These are phyloP conservation scores for Agrochola circellaris DNA, from an alignment of 2,888 invertebrate genomes.

Conservation along the genomic window DNA sequence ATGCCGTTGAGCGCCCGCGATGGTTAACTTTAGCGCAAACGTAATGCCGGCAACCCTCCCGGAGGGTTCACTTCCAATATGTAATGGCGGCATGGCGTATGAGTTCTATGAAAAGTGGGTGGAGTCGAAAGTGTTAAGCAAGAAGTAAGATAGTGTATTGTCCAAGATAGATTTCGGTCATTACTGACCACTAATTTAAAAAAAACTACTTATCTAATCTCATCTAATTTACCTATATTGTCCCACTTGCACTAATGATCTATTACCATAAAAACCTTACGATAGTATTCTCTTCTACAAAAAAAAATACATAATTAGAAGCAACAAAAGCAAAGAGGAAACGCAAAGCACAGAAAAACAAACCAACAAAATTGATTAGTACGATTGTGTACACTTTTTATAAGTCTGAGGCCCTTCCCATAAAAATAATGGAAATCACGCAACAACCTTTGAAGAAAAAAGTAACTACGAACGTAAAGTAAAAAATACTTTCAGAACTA, in stretches of 20 bases:
- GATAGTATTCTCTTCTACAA: neutral
- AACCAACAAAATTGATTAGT: constrained; percentile 14
- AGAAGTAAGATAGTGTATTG: neutral
- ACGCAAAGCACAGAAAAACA: constrained; percentile 12
- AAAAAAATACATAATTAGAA: constrained; percentile 22
- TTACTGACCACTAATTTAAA: too few relatives aligned
- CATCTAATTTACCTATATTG: neutral
- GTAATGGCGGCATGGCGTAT: too few relatives aligned
- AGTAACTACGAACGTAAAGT: neutral
- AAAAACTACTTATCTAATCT: neutral
- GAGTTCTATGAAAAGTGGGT: too few relatives aligned
- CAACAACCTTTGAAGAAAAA: constrained; percentile 8
- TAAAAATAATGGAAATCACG: constrained; percentile 4
- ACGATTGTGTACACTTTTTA: constrained; percentile 31
- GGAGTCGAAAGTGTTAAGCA: neutral
- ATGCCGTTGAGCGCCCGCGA: too few relatives aligned
- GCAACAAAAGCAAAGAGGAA: constrained; percentile 27
- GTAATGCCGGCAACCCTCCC: too few relatives aligned
- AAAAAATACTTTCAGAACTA: neutral
- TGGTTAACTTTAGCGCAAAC: too few relatives aligned
- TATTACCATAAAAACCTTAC: constrained; percentile 1
- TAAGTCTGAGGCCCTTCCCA: constrained; percentile 5
- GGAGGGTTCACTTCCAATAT: too few relatives aligned
- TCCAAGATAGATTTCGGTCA: neutral
- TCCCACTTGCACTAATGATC: neutral